A percentile compares a stretch with the other conserved stretches of the same genome.
These are phyloP conservation scores for Ptychodera flava DNA, from an alignment of 35 echinoderm and acorn worm species.

Conservation along the genomic window DNA sequence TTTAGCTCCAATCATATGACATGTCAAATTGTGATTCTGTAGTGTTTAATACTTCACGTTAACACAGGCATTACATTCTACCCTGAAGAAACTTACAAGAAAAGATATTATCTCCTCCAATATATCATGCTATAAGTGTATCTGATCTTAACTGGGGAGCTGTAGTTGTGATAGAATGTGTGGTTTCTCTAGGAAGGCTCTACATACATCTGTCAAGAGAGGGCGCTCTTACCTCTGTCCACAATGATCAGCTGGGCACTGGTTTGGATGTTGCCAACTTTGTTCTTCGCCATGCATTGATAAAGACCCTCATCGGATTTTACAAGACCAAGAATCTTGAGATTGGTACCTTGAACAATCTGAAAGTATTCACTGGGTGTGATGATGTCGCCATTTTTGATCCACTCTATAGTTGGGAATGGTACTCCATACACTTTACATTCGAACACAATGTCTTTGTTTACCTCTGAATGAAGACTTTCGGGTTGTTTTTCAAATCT, in stretches of 20 bases:
- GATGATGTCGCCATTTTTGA: slow-evolving; percentile 12
- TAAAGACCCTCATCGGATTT: slow-evolving; percentile 6
- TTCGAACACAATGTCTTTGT: background rate
- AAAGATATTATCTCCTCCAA: too few species aligned
- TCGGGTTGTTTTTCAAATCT: background rate
- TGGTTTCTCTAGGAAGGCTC: too few species aligned
- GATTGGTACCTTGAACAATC: background rate
- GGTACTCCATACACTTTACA: slow-evolving; percentile 9
- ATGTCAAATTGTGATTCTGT: too few species aligned
- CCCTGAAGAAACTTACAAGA: too few species aligned
- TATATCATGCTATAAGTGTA: too few species aligned
- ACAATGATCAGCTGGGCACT: slow-evolving; percentile 5
- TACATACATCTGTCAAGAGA: too few species aligned
- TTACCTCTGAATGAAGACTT: background rate
- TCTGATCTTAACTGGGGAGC: too few species aligned
- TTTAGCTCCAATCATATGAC: too few species aligned
- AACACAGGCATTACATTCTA: too few species aligned
- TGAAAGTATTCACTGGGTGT: slow-evolving; percentile 12
- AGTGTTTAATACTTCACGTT: too few species aligned
- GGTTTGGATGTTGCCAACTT: slow-evolving; percentile 8
- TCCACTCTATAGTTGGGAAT: slow-evolving; percentile 5
- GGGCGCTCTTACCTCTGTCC: slow-evolving; percentile 4
- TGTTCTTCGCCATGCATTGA: slow-evolving; percentile 8
- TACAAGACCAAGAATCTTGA: slow-evolving; percentile 6
- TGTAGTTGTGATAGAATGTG: too few species aligned